Conservation (phyloP, 2,797 vertebrate genomes). For the Argentina silus region DNA sequence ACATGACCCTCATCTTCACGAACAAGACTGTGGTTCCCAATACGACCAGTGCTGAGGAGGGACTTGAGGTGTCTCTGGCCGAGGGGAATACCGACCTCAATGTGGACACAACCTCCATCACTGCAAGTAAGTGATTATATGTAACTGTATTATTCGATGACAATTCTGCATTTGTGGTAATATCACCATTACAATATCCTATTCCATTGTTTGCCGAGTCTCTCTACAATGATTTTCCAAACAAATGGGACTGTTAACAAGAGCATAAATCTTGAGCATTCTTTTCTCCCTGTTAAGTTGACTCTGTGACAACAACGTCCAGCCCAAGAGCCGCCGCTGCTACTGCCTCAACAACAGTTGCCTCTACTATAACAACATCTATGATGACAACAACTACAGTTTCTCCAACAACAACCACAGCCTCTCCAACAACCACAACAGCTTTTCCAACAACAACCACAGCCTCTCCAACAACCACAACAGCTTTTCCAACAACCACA, state of each 20-base stretch:
- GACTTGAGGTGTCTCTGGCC: neutral
- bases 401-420: neutral
- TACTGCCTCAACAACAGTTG: neutral
- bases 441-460: neutral
- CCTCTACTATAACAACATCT: neutral
- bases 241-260: too few species aligned
- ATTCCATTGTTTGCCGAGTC: too few species aligned
- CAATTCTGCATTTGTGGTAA: too few species aligned
- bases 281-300: too few species aligned
- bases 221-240: too few species aligned
- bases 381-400: neutral
- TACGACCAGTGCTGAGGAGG: neutral
- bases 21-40: slow-evolving; percentile 42
- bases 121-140: neutral
- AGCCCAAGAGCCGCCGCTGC: neutral
- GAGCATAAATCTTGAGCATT: too few species aligned
- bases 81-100: slow-evolving; percentile 1
- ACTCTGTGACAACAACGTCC: too few species aligned
- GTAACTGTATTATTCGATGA: too few species aligned
- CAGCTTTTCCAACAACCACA: neutral
- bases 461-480: neutral
- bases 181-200: too few species aligned
- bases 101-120: slow-evolving; percentile 5
- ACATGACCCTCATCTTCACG: slow-evolving; percentile 26
- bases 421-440: neutral